These are phyloP conservation scores for Orgyia antiqua DNA, from an alignment of 2,888 invertebrate genomes.

Conservation along the genomic window DNA sequence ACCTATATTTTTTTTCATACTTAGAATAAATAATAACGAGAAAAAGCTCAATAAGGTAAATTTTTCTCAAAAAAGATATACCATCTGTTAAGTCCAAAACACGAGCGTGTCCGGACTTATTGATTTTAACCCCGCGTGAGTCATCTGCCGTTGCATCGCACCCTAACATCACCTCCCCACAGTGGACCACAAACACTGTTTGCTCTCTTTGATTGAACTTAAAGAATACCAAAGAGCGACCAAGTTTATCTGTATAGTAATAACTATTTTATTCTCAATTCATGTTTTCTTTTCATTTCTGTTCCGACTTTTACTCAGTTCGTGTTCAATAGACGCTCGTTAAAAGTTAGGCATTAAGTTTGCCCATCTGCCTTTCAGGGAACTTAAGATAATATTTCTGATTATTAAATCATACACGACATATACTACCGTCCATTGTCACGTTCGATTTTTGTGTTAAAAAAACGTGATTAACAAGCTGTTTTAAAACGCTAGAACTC, in stretches of 20 bases:
- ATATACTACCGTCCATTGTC: too few species aligned
- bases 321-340: constrained; percentile 41
- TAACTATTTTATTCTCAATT: constrained; percentile 43
- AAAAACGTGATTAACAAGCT: too few species aligned
- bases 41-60: too few species aligned
- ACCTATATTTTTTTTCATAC: too few species aligned
- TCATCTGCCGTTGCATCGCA: constrained; percentile 49
- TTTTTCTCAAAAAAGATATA: too few species aligned
- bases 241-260: constrained; percentile 44
- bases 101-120: constrained; percentile 41
- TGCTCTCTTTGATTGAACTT: constrained; percentile 68
- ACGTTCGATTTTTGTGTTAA: too few species aligned
- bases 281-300: constrained; percentile 17
- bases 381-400: too few species aligned
- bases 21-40: background rate
- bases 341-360: constrained; percentile 34
- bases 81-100: constrained; percentile 22
- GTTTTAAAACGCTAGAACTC: too few species aligned
- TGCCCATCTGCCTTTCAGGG: too few species aligned
- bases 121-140: constrained; percentile 67
- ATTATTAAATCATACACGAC: too few species aligned
- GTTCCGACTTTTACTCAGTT: constrained; percentile 25
- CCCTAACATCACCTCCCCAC: constrained; percentile 21
- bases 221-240: constrained; percentile 42
- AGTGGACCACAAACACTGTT: constrained; percentile 45